Base-by-base conservation (phyloP, 1,140 invertebrate species). In the Adoxophyes honmai region DNA sequence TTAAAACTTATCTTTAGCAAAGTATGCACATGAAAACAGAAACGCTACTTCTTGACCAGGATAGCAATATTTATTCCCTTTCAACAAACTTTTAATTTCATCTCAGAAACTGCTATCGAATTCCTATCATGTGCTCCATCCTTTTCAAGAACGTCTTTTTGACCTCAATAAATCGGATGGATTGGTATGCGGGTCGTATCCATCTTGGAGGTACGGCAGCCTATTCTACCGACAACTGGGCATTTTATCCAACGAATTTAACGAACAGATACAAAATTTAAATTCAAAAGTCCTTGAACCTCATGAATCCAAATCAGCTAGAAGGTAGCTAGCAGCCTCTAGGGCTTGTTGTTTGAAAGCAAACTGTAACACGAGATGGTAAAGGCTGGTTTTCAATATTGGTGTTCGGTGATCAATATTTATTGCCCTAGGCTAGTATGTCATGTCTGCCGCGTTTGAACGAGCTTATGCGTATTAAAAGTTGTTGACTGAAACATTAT, bases 221-320 rank as follows among this genome's bases (percentile, higher is more conserved):
- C 21, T 28, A 28, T 28, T 28, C 21, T 28, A 28, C 6, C 2
- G 21, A 2, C 21, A 28, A 28, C 21, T 28, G 2, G 21, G 21
- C 21, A 28, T 28, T 28, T 28, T 28, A 2, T 28, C 21, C 21
- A 28, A 36, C 34, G 8, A 36, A 21, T 14, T 21, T 48, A 18
- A 48, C 28, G 42, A 48, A 48, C 21, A 48, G n/a, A 28, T 13
- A 8, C 7, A 48, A n/a, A 48, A 48, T 48, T 48, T 9, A 48
- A 48, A 33, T 48, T 28, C 42, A 48, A 48, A 48, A 48, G 21
- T 48, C 42, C 9, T 14, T 44, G 39, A 28, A 6, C 16, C 39
- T 48, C 42, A 48, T 48, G 42, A 48, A 48, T 48, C 21, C 21
- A 48, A 48, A 48, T 28, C 42, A 48, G 42, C 21, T n/a, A 38